A percentile compares a stretch with the other conserved stretches of the same genome.
These are phyloP conservation scores for Scaptomyza montana DNA, from an alignment of 1,140 invertebrate genomes.

Conservation along the genomic window DNA sequence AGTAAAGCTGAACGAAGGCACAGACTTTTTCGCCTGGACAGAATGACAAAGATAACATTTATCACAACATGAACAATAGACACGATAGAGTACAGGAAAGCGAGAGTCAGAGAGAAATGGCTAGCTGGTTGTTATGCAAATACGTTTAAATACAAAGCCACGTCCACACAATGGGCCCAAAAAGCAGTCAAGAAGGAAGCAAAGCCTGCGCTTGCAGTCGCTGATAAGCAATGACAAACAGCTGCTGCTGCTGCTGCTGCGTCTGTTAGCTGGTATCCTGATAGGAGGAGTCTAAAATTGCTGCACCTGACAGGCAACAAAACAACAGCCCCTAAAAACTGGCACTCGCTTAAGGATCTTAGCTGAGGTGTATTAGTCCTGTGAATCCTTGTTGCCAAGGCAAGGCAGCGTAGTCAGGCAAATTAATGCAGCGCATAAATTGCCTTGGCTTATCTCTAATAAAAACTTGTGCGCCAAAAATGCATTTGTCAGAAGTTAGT, in stretches of 20 bases:
- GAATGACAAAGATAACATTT: constrained; percentile 40
- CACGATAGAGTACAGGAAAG: not conserved
- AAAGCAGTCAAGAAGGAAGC: constrained; percentile 11
- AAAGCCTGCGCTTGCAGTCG: constrained; percentile 36
- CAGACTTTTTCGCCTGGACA: constrained; percentile 19
- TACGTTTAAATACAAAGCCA: constrained; percentile 31
- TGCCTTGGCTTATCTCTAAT: constrained; percentile 35
- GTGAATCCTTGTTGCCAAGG: constrained; percentile 2
- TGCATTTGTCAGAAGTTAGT: constrained; percentile 46
- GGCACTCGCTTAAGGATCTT: constrained; percentile 4
- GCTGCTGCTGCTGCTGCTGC: constrained; percentile 41
- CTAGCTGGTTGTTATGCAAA: constrained; percentile 41
- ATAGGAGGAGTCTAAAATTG: not conserved
- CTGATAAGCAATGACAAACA: constrained; percentile 77
- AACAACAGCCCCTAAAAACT: constrained; percentile 1
- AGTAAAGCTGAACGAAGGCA: constrained; percentile 35
- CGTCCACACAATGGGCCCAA: constrained; percentile 47
- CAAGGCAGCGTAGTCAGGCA: constrained; percentile 5
- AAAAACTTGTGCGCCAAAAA: constrained; percentile 40
- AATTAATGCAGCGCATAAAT: constrained; percentile 57
- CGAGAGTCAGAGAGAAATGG: not conserved
- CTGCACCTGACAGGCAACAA: constrained; percentile 28
- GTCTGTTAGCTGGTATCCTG: constrained; percentile 1
- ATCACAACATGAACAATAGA: constrained; percentile 51
- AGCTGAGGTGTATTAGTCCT: constrained; percentile 8